Conservation (phyloP, 2,888 invertebrate genomes). For the Sesamia inferens region DNA sequence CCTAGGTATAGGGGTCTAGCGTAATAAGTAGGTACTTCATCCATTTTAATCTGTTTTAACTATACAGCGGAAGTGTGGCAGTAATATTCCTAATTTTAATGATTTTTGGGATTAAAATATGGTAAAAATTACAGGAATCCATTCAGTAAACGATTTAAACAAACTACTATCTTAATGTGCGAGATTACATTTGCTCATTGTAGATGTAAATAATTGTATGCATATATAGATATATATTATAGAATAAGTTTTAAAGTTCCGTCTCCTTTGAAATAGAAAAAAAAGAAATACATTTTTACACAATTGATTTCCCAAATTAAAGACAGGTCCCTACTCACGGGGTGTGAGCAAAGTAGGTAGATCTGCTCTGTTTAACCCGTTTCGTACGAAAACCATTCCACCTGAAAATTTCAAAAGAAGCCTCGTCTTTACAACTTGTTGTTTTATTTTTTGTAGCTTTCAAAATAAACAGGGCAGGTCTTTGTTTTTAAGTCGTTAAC, state of each 20-base stretch:
- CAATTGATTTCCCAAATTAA: constrained; percentile 1
- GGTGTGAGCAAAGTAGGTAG: constrained; percentile 24
- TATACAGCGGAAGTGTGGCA: too few relatives aligned
- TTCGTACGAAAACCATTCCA: constrained; percentile 37
- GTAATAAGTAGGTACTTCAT: too few relatives aligned
- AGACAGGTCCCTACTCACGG: not conserved
- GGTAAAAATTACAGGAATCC: too few relatives aligned
- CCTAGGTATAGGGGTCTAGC: too few relatives aligned
- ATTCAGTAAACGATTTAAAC: too few relatives aligned
- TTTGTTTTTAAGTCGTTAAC: constrained; percentile 73
- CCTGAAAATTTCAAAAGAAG: constrained; percentile 36
- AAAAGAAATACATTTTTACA: not conserved
- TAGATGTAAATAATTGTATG: too few relatives aligned
- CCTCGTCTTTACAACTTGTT: constrained; percentile 49
- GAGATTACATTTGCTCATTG: too few relatives aligned
- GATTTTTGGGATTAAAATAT: too few relatives aligned
- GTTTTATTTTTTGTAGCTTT: constrained; percentile 46
- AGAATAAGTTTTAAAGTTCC: not conserved
- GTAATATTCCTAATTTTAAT: too few relatives aligned
- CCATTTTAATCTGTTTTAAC: too few relatives aligned
- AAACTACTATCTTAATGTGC: too few relatives aligned
- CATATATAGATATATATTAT: too few relatives aligned
- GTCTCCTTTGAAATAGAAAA: not conserved
- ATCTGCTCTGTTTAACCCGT: constrained; percentile 28
- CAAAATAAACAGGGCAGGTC: constrained; percentile 50